phyloP scores from a whole-genome alignment of 2,888 invertebrate genomes.

The Phyllotreta cruciferae region DNA sequence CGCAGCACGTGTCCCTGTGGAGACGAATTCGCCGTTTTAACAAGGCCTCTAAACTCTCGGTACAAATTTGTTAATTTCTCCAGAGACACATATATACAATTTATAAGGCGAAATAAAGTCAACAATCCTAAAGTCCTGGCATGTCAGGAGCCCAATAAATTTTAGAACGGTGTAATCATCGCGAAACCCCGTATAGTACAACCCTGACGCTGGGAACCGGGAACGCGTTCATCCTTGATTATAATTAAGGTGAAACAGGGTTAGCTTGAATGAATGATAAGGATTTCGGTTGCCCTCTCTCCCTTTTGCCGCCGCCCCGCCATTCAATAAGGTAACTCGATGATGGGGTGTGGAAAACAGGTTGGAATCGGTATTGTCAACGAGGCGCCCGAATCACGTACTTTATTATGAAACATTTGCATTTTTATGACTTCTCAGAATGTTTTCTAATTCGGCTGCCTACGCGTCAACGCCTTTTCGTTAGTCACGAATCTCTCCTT shows the following conservation, averaged over 20 bases:
- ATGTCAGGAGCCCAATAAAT: slow-evolving; percentile 3
- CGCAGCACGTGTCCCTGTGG: too few relatives aligned
- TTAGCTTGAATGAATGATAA: slow-evolving; percentile 28
- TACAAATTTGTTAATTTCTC: too few relatives aligned
- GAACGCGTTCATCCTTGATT: slow-evolving; percentile 28
- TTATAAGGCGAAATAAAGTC: not conserved
- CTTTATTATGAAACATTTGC: slow-evolving; percentile 35
- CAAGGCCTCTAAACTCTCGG: too few relatives aligned
- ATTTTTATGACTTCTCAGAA: slow-evolving; percentile 37
- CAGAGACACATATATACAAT: too few relatives aligned
- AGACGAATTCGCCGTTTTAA: too few relatives aligned
- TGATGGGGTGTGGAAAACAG: slow-evolving; percentile 27
- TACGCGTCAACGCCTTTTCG: slow-evolving; percentile 27
- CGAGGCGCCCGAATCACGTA: slow-evolving; percentile 30
- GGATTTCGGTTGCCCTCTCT: slow-evolving; percentile 24
- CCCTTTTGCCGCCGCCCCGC: not conserved
- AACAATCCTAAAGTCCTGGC: slow-evolving; percentile 2
- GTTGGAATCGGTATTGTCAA: slow-evolving; percentile 24
- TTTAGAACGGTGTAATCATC: slow-evolving; percentile 8
- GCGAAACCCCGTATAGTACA: slow-evolving; percentile 9
- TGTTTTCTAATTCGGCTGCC: slow-evolving; percentile 33
- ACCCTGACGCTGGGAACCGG: slow-evolving; percentile 10
- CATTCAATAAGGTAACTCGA: slow-evolving; percentile 27
- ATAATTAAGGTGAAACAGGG: slow-evolving; percentile 26
- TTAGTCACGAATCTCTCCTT: slow-evolving; percentile 25